These are phyloP conservation scores for Aspidapion aeneum DNA, from an alignment of 2,888 invertebrate species.

Conservation along the genomic window DNA sequence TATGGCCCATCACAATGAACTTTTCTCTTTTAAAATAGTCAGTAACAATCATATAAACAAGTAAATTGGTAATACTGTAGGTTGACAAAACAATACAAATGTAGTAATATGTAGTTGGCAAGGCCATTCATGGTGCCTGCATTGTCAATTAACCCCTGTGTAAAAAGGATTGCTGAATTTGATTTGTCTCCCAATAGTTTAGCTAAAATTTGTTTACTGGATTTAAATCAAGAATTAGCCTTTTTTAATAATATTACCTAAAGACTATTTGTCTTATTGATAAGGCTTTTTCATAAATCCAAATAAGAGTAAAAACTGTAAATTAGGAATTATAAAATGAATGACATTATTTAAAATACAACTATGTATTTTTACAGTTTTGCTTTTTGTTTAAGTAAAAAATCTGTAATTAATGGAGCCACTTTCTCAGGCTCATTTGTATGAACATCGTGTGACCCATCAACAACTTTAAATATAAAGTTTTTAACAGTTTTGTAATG, in stretches of 20 bases:
- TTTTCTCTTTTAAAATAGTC: slow-evolving; percentile 38
- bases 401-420: slow-evolving; percentile 38
- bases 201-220: too few species aligned
- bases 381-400: slow-evolving; percentile 32
- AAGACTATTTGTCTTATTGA: too few species aligned
- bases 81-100: slow-evolving; percentile 50
- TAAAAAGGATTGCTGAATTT: slow-evolving; percentile 53
- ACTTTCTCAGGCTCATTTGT: slow-evolving; percentile 55
- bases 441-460: slow-evolving; percentile 62
- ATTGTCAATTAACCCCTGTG: slow-evolving; percentile 60
- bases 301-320: too few species aligned
- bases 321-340: too few species aligned
- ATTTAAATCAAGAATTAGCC: too few species aligned
- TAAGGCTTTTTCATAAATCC: too few species aligned
- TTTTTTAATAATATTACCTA: too few species aligned
- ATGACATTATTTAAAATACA: too few species aligned
- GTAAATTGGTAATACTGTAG: slow-evolving; percentile 47
- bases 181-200: slow-evolving; percentile 58
- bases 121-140: slow-evolving; percentile 55
- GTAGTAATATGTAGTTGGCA: slow-evolving; percentile 50
- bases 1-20: slow-evolving; percentile 43
- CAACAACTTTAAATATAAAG: slow-evolving; percentile 42
- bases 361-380: slow-evolving; percentile 36
- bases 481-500: slow-evolving; percentile 34
- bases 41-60: slow-evolving; percentile 37